A percentile compares a stretch with the other conserved stretches of the same genome.
These are phyloP conservation scores for Sylvietta virens DNA, from an alignment of 2,113 vertebrate species.

Conservation along the genomic window DNA sequence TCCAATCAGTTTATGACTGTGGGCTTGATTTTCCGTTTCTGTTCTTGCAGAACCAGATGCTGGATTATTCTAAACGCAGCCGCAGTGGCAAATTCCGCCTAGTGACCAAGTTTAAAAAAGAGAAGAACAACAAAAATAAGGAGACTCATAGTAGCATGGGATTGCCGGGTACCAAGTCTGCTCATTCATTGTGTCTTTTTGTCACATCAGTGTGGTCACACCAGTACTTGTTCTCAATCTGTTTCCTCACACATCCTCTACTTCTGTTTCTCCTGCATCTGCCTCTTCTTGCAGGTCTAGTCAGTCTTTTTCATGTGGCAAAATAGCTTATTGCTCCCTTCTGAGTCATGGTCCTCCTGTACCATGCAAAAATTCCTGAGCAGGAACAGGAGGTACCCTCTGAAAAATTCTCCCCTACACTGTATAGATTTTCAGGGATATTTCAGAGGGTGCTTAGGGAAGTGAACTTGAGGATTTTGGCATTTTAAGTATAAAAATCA, in stretches of 20 bases:
- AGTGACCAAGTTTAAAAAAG: conserved; percentile 97
- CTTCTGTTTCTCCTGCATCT: not conserved
- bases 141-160: conserved; percentile 80
- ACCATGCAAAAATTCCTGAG: not conserved
- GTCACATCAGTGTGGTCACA: not conserved
- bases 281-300: not conserved
- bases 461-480: not conserved
- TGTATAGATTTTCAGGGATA: not conserved
- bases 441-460: not conserved
- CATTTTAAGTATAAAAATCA: not conserved
- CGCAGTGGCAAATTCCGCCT: conserved; percentile 93
- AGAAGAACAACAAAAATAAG: conserved; percentile 93
- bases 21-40: not conserved
- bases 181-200: not conserved
- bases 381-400: not conserved
- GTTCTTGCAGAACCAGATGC: conserved; percentile 73
- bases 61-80: conserved; percentile 87
- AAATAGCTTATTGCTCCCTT: not conserved
- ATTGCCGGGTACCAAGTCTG: conserved; percentile 80
- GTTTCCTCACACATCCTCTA: not conserved
- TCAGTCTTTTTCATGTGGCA: not conserved
- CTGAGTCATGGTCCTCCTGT: not conserved
- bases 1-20: not conserved
- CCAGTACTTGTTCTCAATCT: not conserved
- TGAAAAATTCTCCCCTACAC: not conserved